A percentile compares a stretch with the other conserved stretches of the same genome.
Conservation (phyloP, 2,113 vertebrate genomes). For the Conger conger region DNA sequence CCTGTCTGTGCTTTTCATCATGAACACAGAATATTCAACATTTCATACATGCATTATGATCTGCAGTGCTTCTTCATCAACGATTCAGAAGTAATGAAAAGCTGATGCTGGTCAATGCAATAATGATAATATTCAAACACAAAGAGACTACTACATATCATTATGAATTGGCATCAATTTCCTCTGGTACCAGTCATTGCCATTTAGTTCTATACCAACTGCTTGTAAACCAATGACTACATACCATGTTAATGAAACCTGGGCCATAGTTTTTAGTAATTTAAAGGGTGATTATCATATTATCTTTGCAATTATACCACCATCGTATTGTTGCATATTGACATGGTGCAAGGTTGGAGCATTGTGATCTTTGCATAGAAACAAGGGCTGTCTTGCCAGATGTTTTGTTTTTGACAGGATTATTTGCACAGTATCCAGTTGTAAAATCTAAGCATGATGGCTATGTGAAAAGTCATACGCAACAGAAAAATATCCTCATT, state of each 20-base stretch:
- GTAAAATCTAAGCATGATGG: no score
- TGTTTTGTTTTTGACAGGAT: no score
- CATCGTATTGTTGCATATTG: no score
- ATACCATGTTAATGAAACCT: neutral
- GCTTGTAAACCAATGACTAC: neutral
- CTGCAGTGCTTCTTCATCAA: slow-evolving; percentile 8
- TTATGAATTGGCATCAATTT: neutral
- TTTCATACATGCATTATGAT: slow-evolving; percentile 18
- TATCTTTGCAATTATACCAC: no score
- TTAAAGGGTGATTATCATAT: neutral
- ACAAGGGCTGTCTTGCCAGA: no score
- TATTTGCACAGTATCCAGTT: no score
- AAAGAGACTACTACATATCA: neutral
- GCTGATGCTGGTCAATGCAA: neutral
- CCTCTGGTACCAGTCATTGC: neutral
- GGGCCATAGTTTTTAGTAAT: neutral
- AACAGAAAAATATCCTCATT: no score
- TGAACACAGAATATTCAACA: slow-evolving; percentile 33
- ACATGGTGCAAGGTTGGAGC: no score
- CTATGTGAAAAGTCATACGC: no score
- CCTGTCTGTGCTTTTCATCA: slow-evolving; percentile 59
- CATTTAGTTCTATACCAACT: neutral
- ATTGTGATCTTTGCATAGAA: no score
- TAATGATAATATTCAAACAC: neutral
- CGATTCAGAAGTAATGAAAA: slow-evolving; percentile 16